A percentile compares a stretch with the other conserved stretches of the same genome.
Conservation (phyloP, 2,797 vertebrate genomes). For the Danio tinwini region DNA sequence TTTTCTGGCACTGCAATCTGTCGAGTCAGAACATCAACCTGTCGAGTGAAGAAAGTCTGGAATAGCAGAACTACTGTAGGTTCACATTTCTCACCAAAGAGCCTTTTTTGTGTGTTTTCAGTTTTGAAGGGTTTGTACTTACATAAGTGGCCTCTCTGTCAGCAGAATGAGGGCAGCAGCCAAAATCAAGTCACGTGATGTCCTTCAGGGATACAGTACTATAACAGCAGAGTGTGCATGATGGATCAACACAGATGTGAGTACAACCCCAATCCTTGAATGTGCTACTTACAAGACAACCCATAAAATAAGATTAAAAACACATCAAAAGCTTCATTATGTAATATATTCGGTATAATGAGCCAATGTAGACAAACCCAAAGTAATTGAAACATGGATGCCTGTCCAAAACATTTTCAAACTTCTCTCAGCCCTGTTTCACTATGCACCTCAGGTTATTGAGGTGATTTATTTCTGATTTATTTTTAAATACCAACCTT, state of each 20-base stretch:
- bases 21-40: neutral
- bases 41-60: neutral
- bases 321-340: constrained; percentile 5
- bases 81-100: neutral
- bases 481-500: neutral
- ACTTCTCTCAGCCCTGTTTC: neutral
- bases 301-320: neutral
- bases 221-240: neutral
- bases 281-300: neutral
- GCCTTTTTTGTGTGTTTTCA: neutral
- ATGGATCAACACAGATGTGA: neutral
- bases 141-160: constrained; percentile 3
- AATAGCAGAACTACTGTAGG: neutral
- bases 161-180: constrained; percentile 23
- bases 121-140: constrained; percentile 36
- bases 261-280: neutral
- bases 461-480: neutral
- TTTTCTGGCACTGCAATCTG: neutral
- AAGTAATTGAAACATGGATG: neutral
- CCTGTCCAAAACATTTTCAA: neutral
- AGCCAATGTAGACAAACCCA: neutral
- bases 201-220: constrained; percentile 1
- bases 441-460: neutral
- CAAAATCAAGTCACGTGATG: constrained; percentile 32
- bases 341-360: neutral